Conservation (phyloP, 2,113 vertebrate genomes). For the Solea senegalensis region DNA sequence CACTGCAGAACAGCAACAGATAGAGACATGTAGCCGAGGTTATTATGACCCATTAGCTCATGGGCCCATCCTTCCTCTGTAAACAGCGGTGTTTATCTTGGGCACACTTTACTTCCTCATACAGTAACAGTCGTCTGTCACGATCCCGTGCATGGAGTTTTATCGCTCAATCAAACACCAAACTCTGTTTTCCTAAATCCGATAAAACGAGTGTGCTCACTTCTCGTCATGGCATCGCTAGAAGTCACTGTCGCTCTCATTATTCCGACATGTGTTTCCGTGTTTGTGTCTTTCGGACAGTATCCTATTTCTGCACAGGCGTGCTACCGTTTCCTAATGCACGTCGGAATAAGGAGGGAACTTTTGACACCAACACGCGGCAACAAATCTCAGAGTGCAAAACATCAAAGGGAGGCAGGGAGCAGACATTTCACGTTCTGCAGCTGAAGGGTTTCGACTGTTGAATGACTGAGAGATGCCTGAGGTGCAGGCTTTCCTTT, state of each 20-base stretch:
- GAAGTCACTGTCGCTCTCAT: background rate
- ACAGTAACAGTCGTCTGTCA: conserved; percentile 32
- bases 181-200: background rate
- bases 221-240: background rate
- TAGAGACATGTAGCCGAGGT: conserved; percentile 14
- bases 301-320: background rate
- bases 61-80: background rate
- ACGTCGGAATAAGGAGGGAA: background rate
- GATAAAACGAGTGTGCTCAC: background rate
- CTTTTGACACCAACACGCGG: background rate
- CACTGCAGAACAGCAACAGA: background rate
- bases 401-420: background rate
- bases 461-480: conserved; percentile 13
- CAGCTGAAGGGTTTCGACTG: background rate
- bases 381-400: background rate
- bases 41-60: conserved; percentile 10
- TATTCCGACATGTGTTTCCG: background rate
- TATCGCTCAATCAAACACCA: background rate
- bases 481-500: conserved; percentile 5
- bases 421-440: background rate
- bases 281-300: background rate
- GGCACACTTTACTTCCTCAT: conserved; percentile 47
- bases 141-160: background rate
- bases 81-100: conserved; percentile 55
- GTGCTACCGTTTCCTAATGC: background rate